These are phyloP conservation scores for Sakesphorus luctuosus DNA, from an alignment of 2,113 vertebrate genomes.

Conservation along the genomic window DNA sequence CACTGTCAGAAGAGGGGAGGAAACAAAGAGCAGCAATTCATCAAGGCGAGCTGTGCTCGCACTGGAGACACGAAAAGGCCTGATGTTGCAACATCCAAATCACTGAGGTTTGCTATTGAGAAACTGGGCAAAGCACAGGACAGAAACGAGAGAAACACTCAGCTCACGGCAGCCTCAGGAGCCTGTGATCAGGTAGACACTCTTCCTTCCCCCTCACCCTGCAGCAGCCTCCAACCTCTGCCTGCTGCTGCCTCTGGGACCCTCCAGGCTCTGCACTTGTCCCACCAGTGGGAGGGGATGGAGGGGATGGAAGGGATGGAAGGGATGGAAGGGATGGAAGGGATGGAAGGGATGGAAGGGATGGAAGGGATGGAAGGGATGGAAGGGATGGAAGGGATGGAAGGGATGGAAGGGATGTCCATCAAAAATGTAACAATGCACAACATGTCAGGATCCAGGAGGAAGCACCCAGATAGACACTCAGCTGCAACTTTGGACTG, in stretches of 20 bases:
- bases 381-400: not conserved
- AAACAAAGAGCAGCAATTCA: constrained; percentile 66
- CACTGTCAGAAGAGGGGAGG: constrained; percentile 38
- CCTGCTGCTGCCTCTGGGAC: not conserved
- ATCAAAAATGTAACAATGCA: accelerated
- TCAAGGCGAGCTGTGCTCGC: not conserved
- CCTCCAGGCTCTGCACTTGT: not conserved
- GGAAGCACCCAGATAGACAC: not conserved
- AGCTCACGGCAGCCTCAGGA: not conserved
- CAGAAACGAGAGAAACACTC: not conserved
- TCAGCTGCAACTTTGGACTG: not conserved
- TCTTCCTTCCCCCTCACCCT: not conserved
- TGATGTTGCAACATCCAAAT: not conserved
- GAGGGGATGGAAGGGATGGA: not conserved
- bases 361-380: not conserved
- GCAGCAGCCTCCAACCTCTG: not conserved
- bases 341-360: not conserved
- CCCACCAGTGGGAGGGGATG: not conserved
- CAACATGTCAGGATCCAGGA: not conserved
- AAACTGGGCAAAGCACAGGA: not conserved
- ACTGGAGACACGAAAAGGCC: constrained; percentile 7
- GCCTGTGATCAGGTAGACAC: not conserved
- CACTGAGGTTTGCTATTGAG: not conserved
- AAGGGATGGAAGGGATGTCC: not conserved
- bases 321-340: not conserved